Base-by-base conservation (phyloP, 2,113 vertebrate genomes). In the Notarius lentiginosus region DNA sequence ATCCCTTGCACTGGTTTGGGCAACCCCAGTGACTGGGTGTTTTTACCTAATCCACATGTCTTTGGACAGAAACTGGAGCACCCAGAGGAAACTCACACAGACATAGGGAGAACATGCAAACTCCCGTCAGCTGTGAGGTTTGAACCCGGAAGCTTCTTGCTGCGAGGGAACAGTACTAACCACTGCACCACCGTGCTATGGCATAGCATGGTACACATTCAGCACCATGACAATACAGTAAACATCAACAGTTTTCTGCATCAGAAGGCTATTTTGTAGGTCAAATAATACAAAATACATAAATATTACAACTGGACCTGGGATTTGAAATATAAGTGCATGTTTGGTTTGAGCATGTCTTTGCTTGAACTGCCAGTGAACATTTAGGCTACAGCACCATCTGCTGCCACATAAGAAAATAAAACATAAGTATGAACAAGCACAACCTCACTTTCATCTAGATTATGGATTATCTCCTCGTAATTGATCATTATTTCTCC, bases 311-410 rank as follows among this genome's bases (percentile, higher is more conserved):
- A 4, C 70, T 73, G 41, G 22, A 11, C 1, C 41, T 49, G 34
- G 7, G 18, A 20, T 73, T 20, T 47, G 9, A 22, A 73, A 73
- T 22, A 20, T 41, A 2, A 47, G 70, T 34, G 15, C 41, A 73
- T 24, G 18, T 47, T 49, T 47, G 22, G 34, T 24, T 47, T 77
- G 24, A 72, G 34, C 60, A 9, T 22, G 47, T 51, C 41, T 41
- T 41, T 41, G 41, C 4, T 41, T 41, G 4, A 5, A 20, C 70
- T 84, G 83, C 18, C 20, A 75, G 30, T 15, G 8, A 73, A 72
- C 51, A 1, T 27, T 55, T 86, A 9, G 34, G 47, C 61, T 85
- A n/a, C n/a, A 77, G 77, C 86, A 24, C 86, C 86, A 87, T 34
- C 86, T 81, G 65, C 76, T 89, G 88, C 76, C 53, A 27, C 7